Evolutionary conservation across 2,888 invertebrate species (phyloP).

Genomic region (Xylota sylvarum): DNA sequence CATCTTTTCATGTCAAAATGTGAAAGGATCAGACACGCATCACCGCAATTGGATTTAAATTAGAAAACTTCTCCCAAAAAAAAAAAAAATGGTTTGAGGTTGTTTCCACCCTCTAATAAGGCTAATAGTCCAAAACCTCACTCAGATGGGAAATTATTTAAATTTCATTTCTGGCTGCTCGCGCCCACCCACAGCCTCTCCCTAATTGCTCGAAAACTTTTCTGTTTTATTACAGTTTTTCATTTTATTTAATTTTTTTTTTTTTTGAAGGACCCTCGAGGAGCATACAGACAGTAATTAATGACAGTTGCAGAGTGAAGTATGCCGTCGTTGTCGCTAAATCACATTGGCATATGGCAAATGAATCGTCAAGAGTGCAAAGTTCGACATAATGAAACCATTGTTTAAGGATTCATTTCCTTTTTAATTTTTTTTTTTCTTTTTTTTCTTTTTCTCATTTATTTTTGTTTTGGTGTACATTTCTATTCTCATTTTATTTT

Average conservation of each 20-base stretch:
- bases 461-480: conserved; percentile 79
- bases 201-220: conserved; percentile 65
- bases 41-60: conserved; percentile 72
- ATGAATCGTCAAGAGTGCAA: conserved; percentile 77
- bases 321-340: conserved; percentile 49
- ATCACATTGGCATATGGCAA: conserved; percentile 75
- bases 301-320: conserved; percentile 83
- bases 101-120: conserved; percentile 37
- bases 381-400: conserved; percentile 75
- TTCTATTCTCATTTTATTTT: conserved; percentile 78
- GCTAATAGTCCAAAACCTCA: conserved; percentile 37
- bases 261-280: conserved; percentile 65
- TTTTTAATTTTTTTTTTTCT: conserved; percentile 79
- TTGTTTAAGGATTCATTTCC: conserved; percentile 79
- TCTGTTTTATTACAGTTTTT: conserved; percentile 54
- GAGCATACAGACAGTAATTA: conserved; percentile 83
- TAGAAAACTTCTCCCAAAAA: conserved; percentile 51
- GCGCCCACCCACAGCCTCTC: background rate
- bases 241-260: too few species aligned
- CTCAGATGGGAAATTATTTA: conserved; percentile 9
- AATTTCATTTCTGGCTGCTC: conserved; percentile 12
- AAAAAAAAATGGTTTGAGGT: conserved; percentile 11
- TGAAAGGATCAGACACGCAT: conserved; percentile 67
- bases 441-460: conserved; percentile 56
- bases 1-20: conserved; percentile 65